Base-by-base conservation (phyloP, 1,140 invertebrate species). In the Hyphantria cunea region DNA sequence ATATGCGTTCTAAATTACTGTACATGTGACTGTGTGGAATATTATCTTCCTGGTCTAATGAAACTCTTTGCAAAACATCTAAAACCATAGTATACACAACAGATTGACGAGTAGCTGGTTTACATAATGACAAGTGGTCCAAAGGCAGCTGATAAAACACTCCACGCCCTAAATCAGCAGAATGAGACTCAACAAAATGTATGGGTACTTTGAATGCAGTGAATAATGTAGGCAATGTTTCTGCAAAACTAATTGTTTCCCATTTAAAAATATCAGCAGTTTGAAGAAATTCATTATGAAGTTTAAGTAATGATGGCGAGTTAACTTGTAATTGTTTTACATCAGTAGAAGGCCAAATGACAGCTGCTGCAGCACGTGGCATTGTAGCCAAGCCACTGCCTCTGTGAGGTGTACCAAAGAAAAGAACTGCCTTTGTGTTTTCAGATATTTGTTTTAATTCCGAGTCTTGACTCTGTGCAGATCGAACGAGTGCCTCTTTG, bases 121-220 rank as follows among this genome's bases (percentile, higher is more conserved):
- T 97, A 80, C 96, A 97, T 74, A 96, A 95, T 12, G 93, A 93
- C 50, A 96, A 88, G 90, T 97, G 96, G 89, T 96, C 93, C 37
- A 94, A 92, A 6, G 94, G 93, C 62, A 96, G 90, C 72, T 94
- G 91, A 81, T 94, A 95, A 88, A 95, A 96, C 76, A 95, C 93
- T 11, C 96, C 96, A 59, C 95, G 79, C 6, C 93, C 95, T 41
- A 95, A 93, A 92, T 96, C 95, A 87, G 95, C 94, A 10, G 95
- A 96, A 55, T 92, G 76, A 17, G 93, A 79, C 49, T 94, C 92
- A 6, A 97, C 95, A 74, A 96, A 93, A 70, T 93, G 90, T 55
- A 95, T 61, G 47, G 89, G 88, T 54, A 90, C 88, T 76, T 90
- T 95, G 55, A 95, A 91, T 9, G 93, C 90, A 7, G 93, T 93